Conservation (phyloP, 2,113 vertebrate genomes). For the Tympanuchus pallidicinctus region DNA sequence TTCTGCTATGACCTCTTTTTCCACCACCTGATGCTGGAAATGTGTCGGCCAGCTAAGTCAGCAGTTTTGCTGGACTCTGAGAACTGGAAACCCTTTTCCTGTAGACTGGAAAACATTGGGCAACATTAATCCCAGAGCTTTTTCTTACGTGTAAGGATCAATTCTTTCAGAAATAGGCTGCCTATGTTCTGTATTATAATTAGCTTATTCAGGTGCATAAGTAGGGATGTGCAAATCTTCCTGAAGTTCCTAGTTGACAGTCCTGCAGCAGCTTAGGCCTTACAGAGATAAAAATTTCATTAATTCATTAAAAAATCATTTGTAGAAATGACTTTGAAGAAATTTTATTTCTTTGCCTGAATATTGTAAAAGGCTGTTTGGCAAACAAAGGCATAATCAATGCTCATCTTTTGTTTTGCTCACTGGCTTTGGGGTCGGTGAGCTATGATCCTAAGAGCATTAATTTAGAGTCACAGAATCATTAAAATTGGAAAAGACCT, state of each 20-base stretch:
- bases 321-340: neutral
- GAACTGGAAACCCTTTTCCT: neutral
- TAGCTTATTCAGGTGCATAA: neutral
- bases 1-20: neutral
- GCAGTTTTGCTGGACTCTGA: neutral
- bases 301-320: neutral
- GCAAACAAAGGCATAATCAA: neutral
- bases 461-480: neutral
- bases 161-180: neutral
- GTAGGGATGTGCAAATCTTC: neutral
- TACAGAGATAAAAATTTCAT: neutral
- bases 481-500: no score
- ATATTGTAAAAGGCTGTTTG: neutral
- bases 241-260: neutral
- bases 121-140: neutral
- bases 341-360: constrained; percentile 17
- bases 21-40: constrained; percentile 12
- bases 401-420: neutral
- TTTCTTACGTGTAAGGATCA: neutral
- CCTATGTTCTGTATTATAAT: neutral
- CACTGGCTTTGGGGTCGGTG: neutral
- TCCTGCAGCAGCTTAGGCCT: neutral
- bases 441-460: neutral
- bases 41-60: neutral
- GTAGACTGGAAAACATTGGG: neutral